A percentile compares a stretch with the other conserved stretches of the same genome.
phyloP scores from a whole-genome alignment of 2,113 vertebrate genomes.

The Thamnophis sirtalis region DNA sequence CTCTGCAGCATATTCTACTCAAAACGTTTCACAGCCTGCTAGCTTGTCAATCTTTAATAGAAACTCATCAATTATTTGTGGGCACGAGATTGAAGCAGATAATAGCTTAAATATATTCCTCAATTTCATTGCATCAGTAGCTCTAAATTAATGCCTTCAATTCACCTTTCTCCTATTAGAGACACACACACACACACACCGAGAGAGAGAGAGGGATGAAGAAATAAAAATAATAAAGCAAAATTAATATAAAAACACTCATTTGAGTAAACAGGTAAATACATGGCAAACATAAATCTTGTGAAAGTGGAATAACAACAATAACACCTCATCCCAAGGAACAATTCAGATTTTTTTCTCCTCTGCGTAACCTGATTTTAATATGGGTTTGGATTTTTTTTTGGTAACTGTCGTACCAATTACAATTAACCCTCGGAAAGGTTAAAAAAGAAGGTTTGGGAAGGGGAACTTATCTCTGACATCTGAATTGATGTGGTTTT shows the following conservation, averaged over 20 bases:
- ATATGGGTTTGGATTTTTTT: background rate
- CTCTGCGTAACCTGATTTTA: constrained; percentile 40
- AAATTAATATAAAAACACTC: constrained; percentile 65
- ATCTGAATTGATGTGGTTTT: constrained; percentile 62
- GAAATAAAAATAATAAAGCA: constrained; percentile 57
- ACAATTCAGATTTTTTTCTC: constrained; percentile 36
- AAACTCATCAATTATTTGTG: constrained; percentile 88
- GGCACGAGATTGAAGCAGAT: constrained; percentile 81
- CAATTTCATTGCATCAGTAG: constrained; percentile 81
- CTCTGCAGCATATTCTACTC: constrained; percentile 70
- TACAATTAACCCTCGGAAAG: constrained; percentile 52
- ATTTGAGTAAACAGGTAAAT: constrained; percentile 66
- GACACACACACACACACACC: constrained; percentile 71
- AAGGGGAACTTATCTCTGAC: constrained; percentile 44
- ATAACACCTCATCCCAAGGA: constrained; percentile 24
- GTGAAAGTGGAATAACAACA: constrained; percentile 24
- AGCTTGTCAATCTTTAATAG: constrained; percentile 84
- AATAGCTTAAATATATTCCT: constrained; percentile 84
- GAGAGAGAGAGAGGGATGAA: constrained; percentile 52
- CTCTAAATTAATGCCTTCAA: constrained; percentile 75
- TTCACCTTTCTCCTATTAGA: constrained; percentile 55
- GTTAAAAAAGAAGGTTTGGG: constrained; percentile 36
- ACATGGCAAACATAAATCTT: constrained; percentile 51
- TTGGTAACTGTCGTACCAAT: constrained; percentile 40
- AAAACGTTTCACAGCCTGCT: constrained; percentile 75